Evolutionary conservation across 2,888 invertebrate species (phyloP), one percentile per base, ranked within the genome.

Genomic region (Hypolimnas misippus): DNA sequence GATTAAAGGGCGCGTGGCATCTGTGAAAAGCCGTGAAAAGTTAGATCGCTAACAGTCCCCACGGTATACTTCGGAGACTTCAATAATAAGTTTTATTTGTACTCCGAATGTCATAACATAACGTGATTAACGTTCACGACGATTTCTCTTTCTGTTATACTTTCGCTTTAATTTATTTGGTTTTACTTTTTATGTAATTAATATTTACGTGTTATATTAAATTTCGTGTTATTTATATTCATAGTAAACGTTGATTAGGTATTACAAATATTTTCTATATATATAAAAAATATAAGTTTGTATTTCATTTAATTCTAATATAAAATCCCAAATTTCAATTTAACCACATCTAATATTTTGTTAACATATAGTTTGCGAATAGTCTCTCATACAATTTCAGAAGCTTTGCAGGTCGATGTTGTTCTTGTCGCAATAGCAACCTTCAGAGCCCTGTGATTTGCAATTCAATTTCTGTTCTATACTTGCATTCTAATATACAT

Each of bases 391-490:
- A 25, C 25, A 25, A 25, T 25, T 25, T 5, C 25, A 25, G 25
- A 25, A 2, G 25, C 25, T 5, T 25, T 3, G 25, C 25, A 25
- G 25, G 5, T 25, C 25, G 25, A 2, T n/a, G n/a, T 25, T 5
- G 25, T 5, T 5, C 25, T 25, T 5, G 25, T 25, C 25, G 5
- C 25, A 25, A 25, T 25, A 5, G 5, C 25, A 25, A 25, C 25
- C 25, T 25, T 25, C 25, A 5, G 5, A 25, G 25, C 25, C 25
- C 2, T 25, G 25, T 79, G 76, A 62, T 83, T 83, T 83, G 81
- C 81, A 82, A 84, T 80, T 83, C 84, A 82, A 82, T 82, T 70
- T 73, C 65, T 69, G 65, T 25, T 25, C 2, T 25, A 25, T 25
- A 25, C 5, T 3, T 25, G 25, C 25, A 25, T 25, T 25, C 25